A percentile compares a stretch with the other conserved stretches of the same genome.
These are phyloP conservation scores for Oreonectes daqikongensis DNA, from an alignment of 2,797 vertebrate species.

Conservation along the genomic window DNA sequence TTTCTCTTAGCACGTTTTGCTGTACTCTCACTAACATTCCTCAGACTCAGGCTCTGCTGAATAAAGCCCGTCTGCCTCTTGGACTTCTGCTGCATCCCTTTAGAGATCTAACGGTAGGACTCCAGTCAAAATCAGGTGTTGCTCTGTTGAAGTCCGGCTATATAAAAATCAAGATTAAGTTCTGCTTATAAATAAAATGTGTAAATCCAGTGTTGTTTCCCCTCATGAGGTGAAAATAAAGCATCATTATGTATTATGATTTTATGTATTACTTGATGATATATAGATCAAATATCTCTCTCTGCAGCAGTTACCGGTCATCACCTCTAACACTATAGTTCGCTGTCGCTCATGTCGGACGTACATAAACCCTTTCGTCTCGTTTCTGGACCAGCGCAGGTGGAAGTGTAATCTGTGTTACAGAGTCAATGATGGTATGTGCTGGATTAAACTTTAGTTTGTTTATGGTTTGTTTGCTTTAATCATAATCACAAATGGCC, in stretches of 20 bases:
- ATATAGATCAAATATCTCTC: conserved; percentile 21
- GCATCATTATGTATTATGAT: too few relatives aligned
- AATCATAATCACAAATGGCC: too few relatives aligned
- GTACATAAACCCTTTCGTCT: conserved; percentile 97
- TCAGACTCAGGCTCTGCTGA: conserved; percentile 92
- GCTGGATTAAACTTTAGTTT: too few relatives aligned
- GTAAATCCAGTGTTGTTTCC: too few relatives aligned
- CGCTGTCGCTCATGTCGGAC: conserved; percentile 94
- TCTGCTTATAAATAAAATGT: too few relatives aligned
- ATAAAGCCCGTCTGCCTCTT: conserved; percentile 94
- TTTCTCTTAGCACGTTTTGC: conserved; percentile 84
- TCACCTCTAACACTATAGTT: conserved; percentile 96
- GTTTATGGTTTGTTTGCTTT: too few relatives aligned
- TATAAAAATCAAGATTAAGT: too few relatives aligned
- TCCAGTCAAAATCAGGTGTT: background rate
- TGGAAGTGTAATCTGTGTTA: conserved; percentile 99
- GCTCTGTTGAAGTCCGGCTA: background rate
- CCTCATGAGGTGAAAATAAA: background rate
- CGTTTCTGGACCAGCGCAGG: conserved; percentile 94
- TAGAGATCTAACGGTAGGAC: conserved; percentile 90
- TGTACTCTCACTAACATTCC: conserved; percentile 94
- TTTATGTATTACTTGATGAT: too few relatives aligned
- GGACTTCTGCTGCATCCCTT: conserved; percentile 95
- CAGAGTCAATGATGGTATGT: conserved; percentile 96
- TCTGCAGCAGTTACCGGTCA: conserved; percentile 91